Evolutionary conservation across 2,888 invertebrate genomes (phyloP).

Genomic region (Euzetes globulus): DNA sequence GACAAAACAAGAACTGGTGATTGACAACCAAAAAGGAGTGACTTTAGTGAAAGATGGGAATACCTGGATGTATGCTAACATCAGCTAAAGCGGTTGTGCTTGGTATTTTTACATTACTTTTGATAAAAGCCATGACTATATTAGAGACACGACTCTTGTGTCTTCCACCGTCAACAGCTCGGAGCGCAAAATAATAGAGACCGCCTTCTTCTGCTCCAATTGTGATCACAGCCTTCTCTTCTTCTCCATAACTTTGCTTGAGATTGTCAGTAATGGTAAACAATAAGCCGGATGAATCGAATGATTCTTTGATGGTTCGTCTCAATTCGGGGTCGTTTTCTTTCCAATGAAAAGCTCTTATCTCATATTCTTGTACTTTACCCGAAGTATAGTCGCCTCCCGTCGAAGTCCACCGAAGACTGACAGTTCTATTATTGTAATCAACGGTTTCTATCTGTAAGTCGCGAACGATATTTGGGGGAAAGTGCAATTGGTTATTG

Average conservation of each 20-base stretch:
- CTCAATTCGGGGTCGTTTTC: not conserved
- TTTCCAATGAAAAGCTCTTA: slow-evolving; percentile 26
- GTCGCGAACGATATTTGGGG: slow-evolving; percentile 25
- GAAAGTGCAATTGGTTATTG: not conserved
- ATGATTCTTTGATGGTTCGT: not conserved
- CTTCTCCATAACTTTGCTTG: not conserved
- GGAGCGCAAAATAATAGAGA: slow-evolving; percentile 46
- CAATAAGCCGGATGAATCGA: not conserved
- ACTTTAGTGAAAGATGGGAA: not conserved
- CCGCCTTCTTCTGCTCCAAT: slow-evolving; percentile 38
- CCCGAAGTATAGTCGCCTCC: not conserved
- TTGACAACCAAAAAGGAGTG: not conserved
- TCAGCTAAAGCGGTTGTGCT: slow-evolving; percentile 35
- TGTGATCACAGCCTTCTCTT: not conserved
- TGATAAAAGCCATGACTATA: slow-evolving; percentile 27
- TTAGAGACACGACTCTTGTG: slow-evolving; percentile 34
- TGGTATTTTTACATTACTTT: slow-evolving; percentile 38
- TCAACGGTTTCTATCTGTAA: slow-evolving; percentile 13
- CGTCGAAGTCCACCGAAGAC: slow-evolving; percentile 19
- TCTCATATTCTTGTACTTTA: not conserved
- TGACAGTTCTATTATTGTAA: slow-evolving; percentile 18
- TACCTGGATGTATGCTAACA: slow-evolving; percentile 33
- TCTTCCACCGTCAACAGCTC: slow-evolving; percentile 44
- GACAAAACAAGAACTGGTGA: no score
- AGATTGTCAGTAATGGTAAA: no score